Percentiles rank a stretch among this genome's conserved stretches.
Conservation (phyloP, 2,888 invertebrate genomes). For the Embidobia sp. region DNA sequence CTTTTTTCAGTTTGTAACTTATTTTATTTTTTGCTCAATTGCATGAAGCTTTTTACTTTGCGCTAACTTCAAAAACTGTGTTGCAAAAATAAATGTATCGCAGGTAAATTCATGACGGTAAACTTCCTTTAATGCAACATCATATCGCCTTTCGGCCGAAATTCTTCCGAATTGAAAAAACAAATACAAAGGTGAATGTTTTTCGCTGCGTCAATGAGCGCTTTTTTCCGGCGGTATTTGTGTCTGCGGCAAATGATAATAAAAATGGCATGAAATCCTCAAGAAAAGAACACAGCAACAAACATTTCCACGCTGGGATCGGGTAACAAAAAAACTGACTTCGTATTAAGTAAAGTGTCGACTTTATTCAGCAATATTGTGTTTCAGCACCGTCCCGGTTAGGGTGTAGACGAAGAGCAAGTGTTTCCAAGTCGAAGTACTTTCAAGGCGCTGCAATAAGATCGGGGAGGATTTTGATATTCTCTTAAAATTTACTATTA, state of each 20-base stretch:
- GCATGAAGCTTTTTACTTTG: neutral
- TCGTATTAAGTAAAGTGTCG: neutral
- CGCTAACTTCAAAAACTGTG: neutral
- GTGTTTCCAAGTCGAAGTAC: no score
- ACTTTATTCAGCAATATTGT: neutral
- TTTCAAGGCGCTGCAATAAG: no score
- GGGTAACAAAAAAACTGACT: slow-evolving; percentile 8
- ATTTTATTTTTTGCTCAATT: neutral
- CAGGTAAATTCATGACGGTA: slow-evolving; percentile 14
- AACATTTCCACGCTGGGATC: slow-evolving; percentile 6
- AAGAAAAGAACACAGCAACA: neutral
- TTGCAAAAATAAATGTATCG: neutral
- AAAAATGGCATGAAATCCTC: neutral
- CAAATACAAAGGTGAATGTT: slow-evolving; percentile 6
- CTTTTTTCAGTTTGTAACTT: no score
- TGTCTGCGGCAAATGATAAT: neutral
- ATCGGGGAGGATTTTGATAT: no score
- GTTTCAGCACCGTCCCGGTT: slow-evolving; percentile 1
- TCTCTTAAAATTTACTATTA: no score
- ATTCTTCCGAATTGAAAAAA: neutral
- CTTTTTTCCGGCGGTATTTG: slow-evolving; percentile 2
- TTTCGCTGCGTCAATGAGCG: slow-evolving; percentile 3
- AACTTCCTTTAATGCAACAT: slow-evolving; percentile 7
- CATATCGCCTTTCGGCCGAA: slow-evolving; percentile 5
- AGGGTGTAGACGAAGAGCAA: no score